phyloP scores from a whole-genome alignment of 2,113 vertebrate species.

The Rattus rattus region DNA sequence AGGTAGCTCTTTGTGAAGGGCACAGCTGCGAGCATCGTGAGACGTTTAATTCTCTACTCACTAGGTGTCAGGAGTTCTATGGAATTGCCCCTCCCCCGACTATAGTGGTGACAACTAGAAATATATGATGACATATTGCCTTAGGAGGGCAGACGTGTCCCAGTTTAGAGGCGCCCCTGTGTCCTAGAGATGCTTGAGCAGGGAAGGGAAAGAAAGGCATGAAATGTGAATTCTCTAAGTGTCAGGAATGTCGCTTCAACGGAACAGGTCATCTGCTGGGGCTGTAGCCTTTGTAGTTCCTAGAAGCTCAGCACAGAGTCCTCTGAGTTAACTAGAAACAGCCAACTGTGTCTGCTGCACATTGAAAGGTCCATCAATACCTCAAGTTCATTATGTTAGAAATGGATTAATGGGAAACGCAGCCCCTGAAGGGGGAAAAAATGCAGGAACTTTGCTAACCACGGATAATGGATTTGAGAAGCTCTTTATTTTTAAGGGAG shows the following conservation, averaged over 20 bases:
- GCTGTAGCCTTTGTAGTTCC: neutral
- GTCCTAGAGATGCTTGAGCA: neutral
- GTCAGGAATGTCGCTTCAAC: neutral
- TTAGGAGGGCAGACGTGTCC: neutral
- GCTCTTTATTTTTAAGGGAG: slow-evolving; percentile 16
- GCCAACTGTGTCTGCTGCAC: slow-evolving; percentile 1
- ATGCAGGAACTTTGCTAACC: neutral
- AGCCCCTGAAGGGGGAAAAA: neutral
- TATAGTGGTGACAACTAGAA: neutral
- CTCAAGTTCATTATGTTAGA: slow-evolving; percentile 53
- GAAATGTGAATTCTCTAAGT: neutral
- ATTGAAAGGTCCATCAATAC: neutral
- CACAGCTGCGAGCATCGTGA: neutral
- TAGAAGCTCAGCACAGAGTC: neutral
- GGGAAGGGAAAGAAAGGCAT: neutral
- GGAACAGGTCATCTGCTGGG: neutral
- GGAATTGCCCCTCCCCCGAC: too few species aligned
- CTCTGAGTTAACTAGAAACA: neutral
- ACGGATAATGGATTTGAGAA: slow-evolving; percentile 23
- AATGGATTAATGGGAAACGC: slow-evolving; percentile 52
- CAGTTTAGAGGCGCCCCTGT: neutral
- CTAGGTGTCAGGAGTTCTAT: neutral
- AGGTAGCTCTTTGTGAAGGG: neutral
- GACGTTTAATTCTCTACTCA: neutral
- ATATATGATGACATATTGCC: neutral